Evolutionary conservation across 2,888 invertebrate genomes (phyloP), one percentile per base, ranked within the genome.

Genomic region (Cantharis rustica): DNA sequence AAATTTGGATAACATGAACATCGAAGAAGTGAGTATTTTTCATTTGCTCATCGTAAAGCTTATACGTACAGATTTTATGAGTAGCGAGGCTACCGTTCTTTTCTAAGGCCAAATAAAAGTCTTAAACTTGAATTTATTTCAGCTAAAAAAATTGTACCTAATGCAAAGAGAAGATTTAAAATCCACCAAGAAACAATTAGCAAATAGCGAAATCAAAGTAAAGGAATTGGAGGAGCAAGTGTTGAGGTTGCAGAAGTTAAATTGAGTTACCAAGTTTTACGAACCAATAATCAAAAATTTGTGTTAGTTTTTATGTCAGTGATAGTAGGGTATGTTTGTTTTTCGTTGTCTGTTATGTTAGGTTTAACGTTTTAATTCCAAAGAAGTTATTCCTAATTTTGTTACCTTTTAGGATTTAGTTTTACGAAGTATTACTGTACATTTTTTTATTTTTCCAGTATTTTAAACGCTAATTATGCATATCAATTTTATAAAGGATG

Each of bases 171-270:
- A 95, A 81, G 96, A 96, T 89, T 89, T 96, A 70, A 90, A 94
- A 80, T 90, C 94, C 81, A 91, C 95, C 63, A 93, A 94, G 84
- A 93, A 94, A 80, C 95, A 96, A 86, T 89, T 96, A 63, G 91
- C 92, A 16, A 92, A 93, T 86, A 95, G 95, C 84, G 96, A 96
- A 85, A 91, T 93, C 82, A 90, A 95, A 68, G 94, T 96, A 16
- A 92, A 93, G 74, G 96, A 96, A 84, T 89, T 97, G 23, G 96
- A 97, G 85, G 93, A 94, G 73, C 92, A 94, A 84, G 87, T 95
- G 10, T 91, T 92, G 61, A 91, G 92, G 73, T 86, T 93, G 76
- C 92, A 93, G 80, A 92, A 92, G 79, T 75, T 81, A 17, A 69
- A 47, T 47, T 47, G n/a, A 47, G 47, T 47, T 47, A 47, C 47